phyloP scores from a whole-genome alignment of 2,888 invertebrate species.

The Diplolepis rosae region DNA sequence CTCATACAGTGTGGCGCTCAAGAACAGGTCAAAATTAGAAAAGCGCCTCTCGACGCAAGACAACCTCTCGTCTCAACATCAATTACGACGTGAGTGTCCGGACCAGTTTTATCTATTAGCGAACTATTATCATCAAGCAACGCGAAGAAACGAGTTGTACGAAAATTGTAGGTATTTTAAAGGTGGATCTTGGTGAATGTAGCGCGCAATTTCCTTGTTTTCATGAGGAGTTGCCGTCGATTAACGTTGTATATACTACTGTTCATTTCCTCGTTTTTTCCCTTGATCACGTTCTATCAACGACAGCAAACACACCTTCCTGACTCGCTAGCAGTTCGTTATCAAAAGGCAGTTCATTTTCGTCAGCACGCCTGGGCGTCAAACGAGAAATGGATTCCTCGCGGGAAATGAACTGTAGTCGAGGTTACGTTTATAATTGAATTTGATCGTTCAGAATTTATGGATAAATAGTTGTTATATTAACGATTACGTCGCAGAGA shows the following conservation, averaged over 20 bases:
- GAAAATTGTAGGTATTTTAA: conserved; percentile 44
- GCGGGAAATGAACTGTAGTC: conserved; percentile 66
- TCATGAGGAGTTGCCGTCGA: conserved; percentile 62
- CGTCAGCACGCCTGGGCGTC: conserved; percentile 25
- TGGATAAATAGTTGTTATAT: conserved; percentile 71
- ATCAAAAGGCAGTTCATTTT: not conserved
- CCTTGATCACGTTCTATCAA: conserved; percentile 1
- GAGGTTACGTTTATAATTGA: conserved; percentile 71
- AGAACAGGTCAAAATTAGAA: not conserved
- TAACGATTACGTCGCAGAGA: conserved; percentile 69
- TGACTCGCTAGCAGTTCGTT: conserved; percentile 7
- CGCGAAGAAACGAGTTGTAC: conserved; percentile 42
- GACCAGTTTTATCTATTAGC: conserved; percentile 15
- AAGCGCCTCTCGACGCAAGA: not conserved
- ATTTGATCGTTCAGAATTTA: conserved; percentile 74
- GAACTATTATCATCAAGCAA: conserved; percentile 22
- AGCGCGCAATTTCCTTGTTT: conserved; percentile 25
- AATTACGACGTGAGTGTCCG: not conserved
- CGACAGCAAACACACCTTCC: not conserved
- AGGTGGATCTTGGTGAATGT: conserved; percentile 36
- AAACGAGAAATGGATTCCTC: conserved; percentile 28
- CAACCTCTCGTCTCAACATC: not conserved
- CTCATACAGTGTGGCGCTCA: not conserved
- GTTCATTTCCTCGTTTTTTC: conserved; percentile 63
- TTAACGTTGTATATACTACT: conserved; percentile 63